Evolutionary conservation across 2,888 invertebrate genomes (phyloP), one percentile per base, ranked within the genome.

Genomic region (Lochmaea capreae): DNA sequence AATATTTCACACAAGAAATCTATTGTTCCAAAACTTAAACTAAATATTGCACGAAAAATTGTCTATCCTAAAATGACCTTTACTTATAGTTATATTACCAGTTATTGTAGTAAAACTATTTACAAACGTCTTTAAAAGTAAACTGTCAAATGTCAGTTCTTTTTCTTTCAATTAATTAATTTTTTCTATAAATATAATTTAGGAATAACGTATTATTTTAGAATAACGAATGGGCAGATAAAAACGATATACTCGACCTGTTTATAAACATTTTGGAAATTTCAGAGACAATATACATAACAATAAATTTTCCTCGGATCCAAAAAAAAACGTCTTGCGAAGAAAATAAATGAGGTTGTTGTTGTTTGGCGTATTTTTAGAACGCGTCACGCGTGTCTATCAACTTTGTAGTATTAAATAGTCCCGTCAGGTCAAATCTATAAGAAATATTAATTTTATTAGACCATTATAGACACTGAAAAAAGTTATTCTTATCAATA

Each of bases 221-320:
- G 18, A 18, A 16, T 16, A 54, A 54, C 18, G 5, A 54, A 54
- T 18, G n/a, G 54, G 18, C 18, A 54, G 4, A 54, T 54, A 3
- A 54, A 54, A 54, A 18, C 10, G 18, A 18, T 18, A 18, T 18
- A 18, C 18, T 16, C 10, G 54, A 54, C 9, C 18, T 54, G 54
- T 54, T 54, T 18, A 54, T 54, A 54, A 54, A 54, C 54, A 54
- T 54, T 54, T 54, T 54, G 1, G 54, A 54, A 54, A 54, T 18
- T 54, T 54, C 54, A 2, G 10, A 54, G 18, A 54, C 54, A 54
- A 54, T 54, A 54, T 54, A 54, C 54, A 10, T 46, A 18, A 54
- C 18, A 54, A 54, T 54, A 54, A 54, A 54, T 54, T 54, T 54
- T 18, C 49, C 49, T 14, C 54, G 54, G 18, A 18, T 18, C 0